Evolutionary conservation across 2,797 vertebrate species (phyloP).

Genomic region (Oreortyx pictus): DNA sequence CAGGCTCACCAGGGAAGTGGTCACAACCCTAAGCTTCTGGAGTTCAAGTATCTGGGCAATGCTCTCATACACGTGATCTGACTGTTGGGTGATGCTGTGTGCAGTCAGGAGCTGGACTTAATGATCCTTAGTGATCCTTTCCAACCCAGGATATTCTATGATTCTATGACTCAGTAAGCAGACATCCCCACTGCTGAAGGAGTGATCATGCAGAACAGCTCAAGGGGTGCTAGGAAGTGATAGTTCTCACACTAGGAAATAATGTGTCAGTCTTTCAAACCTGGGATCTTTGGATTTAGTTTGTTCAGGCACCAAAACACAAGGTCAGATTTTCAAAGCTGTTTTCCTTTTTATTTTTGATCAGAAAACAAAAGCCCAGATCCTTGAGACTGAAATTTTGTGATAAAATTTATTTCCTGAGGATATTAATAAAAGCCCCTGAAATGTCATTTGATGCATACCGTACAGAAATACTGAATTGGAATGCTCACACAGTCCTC

Average conservation of each 20-base stretch:
- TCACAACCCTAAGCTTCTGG: too few species aligned
- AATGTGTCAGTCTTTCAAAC: background rate
- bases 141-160: too few species aligned
- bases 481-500: background rate
- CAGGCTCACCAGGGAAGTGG: too few species aligned
- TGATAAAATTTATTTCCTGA: background rate
- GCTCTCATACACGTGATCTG: too few species aligned
- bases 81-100: too few species aligned
- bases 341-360: background rate
- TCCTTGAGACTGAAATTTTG: background rate
- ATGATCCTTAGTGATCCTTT: too few species aligned
- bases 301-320: background rate
- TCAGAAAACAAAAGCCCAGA: background rate
- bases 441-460: constrained; percentile 27
- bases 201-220: background rate
- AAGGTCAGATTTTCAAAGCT: background rate
- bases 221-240: background rate
- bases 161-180: background rate
- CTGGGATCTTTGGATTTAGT: fast-evolving
- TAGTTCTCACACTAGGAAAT: background rate
- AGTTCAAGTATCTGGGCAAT: too few species aligned
- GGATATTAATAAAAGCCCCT: background rate
- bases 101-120: too few species aligned
- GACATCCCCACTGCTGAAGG: background rate
- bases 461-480: background rate